Evolutionary conservation across 2,888 invertebrate genomes (phyloP), one percentile per base, ranked within the genome.

Genomic region (Sericinus montela): DNA sequence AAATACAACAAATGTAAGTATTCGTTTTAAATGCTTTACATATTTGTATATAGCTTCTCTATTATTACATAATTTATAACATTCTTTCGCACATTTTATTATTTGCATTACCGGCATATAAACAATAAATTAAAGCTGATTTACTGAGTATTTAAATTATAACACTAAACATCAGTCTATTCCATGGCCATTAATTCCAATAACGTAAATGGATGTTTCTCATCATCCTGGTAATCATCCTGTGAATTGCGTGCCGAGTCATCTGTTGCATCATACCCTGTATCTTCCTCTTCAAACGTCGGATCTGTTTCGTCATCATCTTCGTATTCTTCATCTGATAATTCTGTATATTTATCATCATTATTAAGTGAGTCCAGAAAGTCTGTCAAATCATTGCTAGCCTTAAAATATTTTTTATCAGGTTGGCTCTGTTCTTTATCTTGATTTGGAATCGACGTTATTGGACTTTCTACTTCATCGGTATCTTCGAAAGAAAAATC

Each of bases 141-240:
- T 53, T 56, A 61, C 58, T 66, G 62, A 67, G 59, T 65, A 63
- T 67, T 66, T 32, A 42, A 40, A 9, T 49, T 45, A 54, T 14
- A 38, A 38, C 16, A 47, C 38, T 49, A 51, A 52, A 16, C 52
- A 16, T 80, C 77, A 80, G 76, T 80, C 80, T 84, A 87, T 69
- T 84, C 79, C 81, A 85, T 84, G 63, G 78, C 75, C 76, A 87
- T 80, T 63, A 87, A 62, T 70, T 85, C 85, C 67, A 87, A 64
- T 62, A 87, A 71, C 60, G 75, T 82, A 55, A 68, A 75, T 39
- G 75, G 80, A 46, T 60, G 71, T 16, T 61, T 64, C 23, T 67
- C 63, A 23, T 73, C 68, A 3, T 71, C 66, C 5, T 32, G 11
- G 6, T 32, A 32, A 38, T 62, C 55, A 25, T 57, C 53, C 23